Evolutionary conservation across 2,797 vertebrate genomes (phyloP), one percentile per base, ranked within the genome.

Genomic region (Psittacula derbiana): DNA sequence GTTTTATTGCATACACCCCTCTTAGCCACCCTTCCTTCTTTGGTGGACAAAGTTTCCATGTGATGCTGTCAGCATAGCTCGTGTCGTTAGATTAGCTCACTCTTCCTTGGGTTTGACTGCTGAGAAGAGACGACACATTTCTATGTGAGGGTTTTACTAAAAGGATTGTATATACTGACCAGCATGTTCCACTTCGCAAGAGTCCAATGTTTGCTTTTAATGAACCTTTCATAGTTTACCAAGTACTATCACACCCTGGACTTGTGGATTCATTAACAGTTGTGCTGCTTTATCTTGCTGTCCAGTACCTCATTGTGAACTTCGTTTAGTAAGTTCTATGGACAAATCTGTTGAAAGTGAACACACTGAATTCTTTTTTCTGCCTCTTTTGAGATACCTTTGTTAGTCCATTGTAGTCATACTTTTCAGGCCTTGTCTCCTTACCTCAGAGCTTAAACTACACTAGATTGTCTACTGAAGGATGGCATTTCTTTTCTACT

Each of bases 131-230:
- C 11, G 28, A 30, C 49, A 10, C 18, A 6, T 80, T 94, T 92
- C 52, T 71, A 1, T 60, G 31, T 25, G 25, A 73, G 11, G 4
- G 11, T 31, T 91, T 85, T 64, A 16, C 33, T 65, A 1, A 52
- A 82, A 76, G 25, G 6, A 10, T 57, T 73, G 17, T 62, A 17
- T 78, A 75, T 73, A 36, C 25, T 80, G 43, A 66, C 38, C 3
- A n/a, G 20, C 5, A 1, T 50, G 25, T 70, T 64, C 31, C 6
- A 20, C 31, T 78, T 80, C 0, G 0, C 41, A 31, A 25, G 52
- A 72, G 33, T 82, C 47, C 60, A 47, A 0, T 82, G 36, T 53
- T 87, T 84, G 23, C 28, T 89, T 94, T 64, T n/a, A 74, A 24
- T 69, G 33, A 21, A 17, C 21, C 5, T 75, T 71, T 70, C 9